phyloP scores from a whole-genome alignment of 1,140 invertebrate genomes.

The Bombyx mori region ASM3026992v2 NC_085122.1:10289501-10290000 shows the following conservation, averaged over 20 bases:
- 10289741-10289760: conserved; percentile 13
- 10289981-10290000: no score
- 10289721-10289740: conserved; percentile 71
- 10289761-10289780: conserved; percentile 64
- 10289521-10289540: conserved; percentile 82
- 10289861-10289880: conserved; percentile 81
- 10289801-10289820: conserved; percentile 76
- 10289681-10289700: conserved; percentile 51
- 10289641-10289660: background rate
- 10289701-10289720: conserved; percentile 79
- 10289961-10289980: no score
- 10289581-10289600: conserved; percentile 76
- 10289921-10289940: no score
- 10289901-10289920: no score
- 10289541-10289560: conserved; percentile 79
- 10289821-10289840: conserved; percentile 74
- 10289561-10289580: conserved; percentile 85
- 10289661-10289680: background rate
- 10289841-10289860: conserved; percentile 76
- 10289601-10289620: conserved; percentile 43
- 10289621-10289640: background rate
- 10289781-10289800: conserved; percentile 63
- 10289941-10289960: no score
- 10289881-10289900: background rate
- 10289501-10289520: conserved; percentile 86